Evolutionary conservation across 2,888 invertebrate species (phyloP).

Genomic region (Agonopterix alstromeriana): DNA sequence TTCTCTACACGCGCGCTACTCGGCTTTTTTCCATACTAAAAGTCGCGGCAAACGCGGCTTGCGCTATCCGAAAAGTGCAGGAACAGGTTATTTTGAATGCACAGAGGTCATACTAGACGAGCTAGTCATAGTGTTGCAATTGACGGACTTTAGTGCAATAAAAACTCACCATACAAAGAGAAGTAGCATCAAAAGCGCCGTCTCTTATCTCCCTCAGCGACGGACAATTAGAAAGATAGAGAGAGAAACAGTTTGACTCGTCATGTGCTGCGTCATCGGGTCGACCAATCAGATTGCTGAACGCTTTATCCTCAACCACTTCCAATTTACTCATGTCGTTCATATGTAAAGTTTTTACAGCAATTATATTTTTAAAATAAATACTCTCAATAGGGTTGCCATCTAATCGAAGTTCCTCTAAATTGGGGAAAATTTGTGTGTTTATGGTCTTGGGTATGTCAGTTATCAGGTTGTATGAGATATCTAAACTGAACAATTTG

Average conservation of each 20-base stretch:
- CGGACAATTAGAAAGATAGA: conserved; percentile 64
- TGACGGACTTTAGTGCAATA: neutral
- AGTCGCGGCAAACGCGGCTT: no score
- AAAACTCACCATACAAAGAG: conserved; percentile 71
- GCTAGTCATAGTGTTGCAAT: no score
- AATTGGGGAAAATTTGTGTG: conserved; percentile 55
- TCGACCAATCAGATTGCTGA: conserved; percentile 63
- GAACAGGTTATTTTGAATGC: no score
- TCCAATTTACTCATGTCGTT: conserved; percentile 47
- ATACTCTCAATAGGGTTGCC: conserved; percentile 69
- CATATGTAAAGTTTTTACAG: conserved; percentile 58
- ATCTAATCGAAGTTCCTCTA: conserved; percentile 68
- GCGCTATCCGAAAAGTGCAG: no score
- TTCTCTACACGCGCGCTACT: no score
- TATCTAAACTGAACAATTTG: conserved; percentile 61
- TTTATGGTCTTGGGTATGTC: conserved; percentile 63
- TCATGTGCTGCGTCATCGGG: conserved; percentile 35
- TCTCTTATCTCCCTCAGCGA: conserved; percentile 51
- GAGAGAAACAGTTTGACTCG: conserved; percentile 55
- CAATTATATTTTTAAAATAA: conserved; percentile 63
- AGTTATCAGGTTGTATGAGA: conserved; percentile 67
- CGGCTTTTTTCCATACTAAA: no score
- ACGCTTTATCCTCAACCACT: conserved; percentile 59
- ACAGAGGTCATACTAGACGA: no score
- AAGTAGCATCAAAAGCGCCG: conserved; percentile 66